A percentile compares a stretch with the other conserved stretches of the same genome.
Conservation (phyloP, 2,797 vertebrate genomes). For the Oceanodroma leucorhoa region DNA sequence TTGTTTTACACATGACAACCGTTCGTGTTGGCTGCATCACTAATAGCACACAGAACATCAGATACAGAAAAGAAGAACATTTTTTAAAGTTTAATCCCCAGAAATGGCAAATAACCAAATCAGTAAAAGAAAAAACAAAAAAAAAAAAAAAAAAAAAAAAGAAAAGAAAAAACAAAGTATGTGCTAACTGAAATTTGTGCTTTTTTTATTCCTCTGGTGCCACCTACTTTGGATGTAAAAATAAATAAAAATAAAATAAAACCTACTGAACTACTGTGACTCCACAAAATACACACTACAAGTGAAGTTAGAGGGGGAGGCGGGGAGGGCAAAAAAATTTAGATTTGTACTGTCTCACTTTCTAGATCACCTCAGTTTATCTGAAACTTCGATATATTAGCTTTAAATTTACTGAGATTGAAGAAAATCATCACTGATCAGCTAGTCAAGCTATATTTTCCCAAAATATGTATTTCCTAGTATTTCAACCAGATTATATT, state of each 20-base stretch:
- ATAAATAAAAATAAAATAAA: conserved; percentile 5
- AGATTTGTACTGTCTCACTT: neutral
- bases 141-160: conserved; percentile 62
- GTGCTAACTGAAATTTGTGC: conserved; percentile 69
- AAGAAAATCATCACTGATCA: neutral
- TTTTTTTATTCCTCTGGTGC: conserved; percentile 17
- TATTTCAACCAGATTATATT: neutral
- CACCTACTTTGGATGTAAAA: conserved; percentile 51
- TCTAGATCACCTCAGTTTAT: neutral
- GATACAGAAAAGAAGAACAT: conserved; percentile 99
- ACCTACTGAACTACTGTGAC: conserved; percentile 9
- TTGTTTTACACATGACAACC: conserved; percentile 99
- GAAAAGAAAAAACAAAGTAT: conserved; percentile 60
- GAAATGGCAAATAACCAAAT: conserved; percentile 89
- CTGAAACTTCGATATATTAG: neutral
- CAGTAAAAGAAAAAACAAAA: conserved; percentile 73
- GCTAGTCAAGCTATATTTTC: neutral
- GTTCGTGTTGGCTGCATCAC: conserved; percentile 99
- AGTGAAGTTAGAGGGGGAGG: neutral
- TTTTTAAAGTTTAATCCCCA: conserved; percentile 93
- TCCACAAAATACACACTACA: neutral
- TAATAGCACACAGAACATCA: conserved; percentile 99
- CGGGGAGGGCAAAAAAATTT: neutral
- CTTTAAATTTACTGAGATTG: neutral
- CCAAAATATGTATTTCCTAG: neutral